A percentile compares a stretch with the other conserved stretches of the same genome.
These are phyloP conservation scores for Toxostoma redivivum DNA, from an alignment of 2,113 vertebrate species.

Conservation along the genomic window DNA sequence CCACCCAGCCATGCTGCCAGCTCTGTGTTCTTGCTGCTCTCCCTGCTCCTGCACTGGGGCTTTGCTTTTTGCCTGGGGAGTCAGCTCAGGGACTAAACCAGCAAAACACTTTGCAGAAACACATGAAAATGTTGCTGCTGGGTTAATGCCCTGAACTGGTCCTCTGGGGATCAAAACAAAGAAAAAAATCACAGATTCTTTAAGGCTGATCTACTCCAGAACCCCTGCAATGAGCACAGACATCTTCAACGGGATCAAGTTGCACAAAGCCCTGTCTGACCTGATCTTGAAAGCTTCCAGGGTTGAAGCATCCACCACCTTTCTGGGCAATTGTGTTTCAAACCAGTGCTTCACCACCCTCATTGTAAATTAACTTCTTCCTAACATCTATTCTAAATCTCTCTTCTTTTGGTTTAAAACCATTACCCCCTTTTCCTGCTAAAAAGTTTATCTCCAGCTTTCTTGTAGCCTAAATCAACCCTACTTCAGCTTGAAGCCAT, in stretches of 20 bases:
- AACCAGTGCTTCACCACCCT: not conserved
- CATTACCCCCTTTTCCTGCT: not conserved
- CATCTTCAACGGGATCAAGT: not conserved
- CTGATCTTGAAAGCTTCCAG: not conserved
- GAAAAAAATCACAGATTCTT: not conserved
- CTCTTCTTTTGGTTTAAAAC: not conserved
- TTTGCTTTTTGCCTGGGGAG: not conserved
- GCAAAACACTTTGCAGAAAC: not conserved
- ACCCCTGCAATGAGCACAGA: too few species aligned
- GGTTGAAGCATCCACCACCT: not conserved
- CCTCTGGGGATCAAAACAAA: not conserved
- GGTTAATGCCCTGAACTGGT: not conserved
- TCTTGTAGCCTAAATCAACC: not conserved
- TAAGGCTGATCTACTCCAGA: not conserved
- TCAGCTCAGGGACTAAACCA: not conserved
- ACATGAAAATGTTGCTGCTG: not conserved
- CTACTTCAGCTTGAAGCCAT: not conserved
- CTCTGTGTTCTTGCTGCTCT: not conserved
- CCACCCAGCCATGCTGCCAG: rapidly evolving
- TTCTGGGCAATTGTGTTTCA: not conserved
- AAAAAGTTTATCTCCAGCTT: not conserved
- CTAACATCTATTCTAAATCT: not conserved
- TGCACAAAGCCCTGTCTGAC: rapidly evolving
- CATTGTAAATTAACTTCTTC: not conserved
- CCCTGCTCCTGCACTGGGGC: not conserved